Conservation (phyloP, 2,888 invertebrate species). For the Acleris literana region DNA sequence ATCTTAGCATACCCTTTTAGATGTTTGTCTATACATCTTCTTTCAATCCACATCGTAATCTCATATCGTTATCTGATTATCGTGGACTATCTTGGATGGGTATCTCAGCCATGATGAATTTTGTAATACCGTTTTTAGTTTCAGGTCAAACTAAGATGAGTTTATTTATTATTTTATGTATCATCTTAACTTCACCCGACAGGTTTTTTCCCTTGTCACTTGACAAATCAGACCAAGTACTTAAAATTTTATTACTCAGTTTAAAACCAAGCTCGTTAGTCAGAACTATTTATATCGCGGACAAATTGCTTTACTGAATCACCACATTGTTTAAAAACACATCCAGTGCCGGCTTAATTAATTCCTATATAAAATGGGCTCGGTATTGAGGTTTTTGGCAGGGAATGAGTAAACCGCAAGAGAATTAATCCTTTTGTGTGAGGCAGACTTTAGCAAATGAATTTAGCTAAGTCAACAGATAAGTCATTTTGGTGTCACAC, state of each 20-base stretch:
- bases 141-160: no score
- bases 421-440: slow-evolving; percentile 10
- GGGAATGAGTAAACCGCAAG: neutral
- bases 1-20: no score
- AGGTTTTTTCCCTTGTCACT: neutral
- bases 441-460: neutral
- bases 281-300: slow-evolving; percentile 6
- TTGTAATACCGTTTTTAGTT: no score
- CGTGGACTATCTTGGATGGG: no score
- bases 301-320: slow-evolving; percentile 7
- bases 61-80: no score
- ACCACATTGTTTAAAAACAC: neutral
- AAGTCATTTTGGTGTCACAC: slow-evolving; percentile 1
- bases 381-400: neutral
- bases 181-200: no score
- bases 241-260: neutral
- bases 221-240: neutral
- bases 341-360: no score
- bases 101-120: no score
- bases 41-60: no score
- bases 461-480: neutral
- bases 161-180: no score
- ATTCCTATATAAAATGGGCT: no score
- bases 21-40: no score
- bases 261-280: neutral